These are phyloP conservation scores for Chelon labrosus DNA, from an alignment of 2,797 vertebrate genomes.

Conservation along the genomic window DNA sequence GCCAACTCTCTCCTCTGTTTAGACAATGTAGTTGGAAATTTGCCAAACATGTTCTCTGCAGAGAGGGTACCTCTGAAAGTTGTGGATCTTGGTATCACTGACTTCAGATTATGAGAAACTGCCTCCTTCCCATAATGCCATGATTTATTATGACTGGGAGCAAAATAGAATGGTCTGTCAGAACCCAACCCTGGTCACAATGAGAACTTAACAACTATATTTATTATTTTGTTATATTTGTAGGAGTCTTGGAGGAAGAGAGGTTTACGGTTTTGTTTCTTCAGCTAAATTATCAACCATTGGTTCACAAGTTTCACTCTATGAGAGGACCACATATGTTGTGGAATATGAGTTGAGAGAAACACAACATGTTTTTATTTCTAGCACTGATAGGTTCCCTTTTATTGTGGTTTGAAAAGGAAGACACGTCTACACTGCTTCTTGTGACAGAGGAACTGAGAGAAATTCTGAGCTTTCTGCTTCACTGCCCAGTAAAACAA, in stretches of 20 bases:
- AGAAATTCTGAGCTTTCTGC: conserved; percentile 47
- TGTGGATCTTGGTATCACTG: too few species aligned
- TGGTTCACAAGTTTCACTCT: conserved; percentile 16
- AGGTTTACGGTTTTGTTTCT: conserved; percentile 37
- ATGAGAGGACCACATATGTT: conserved; percentile 48
- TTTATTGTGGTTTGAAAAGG: conserved; percentile 68
- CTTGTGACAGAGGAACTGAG: conserved; percentile 48
- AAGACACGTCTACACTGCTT: conserved; percentile 50
- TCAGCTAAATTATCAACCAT: conserved; percentile 33
- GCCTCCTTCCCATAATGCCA: too few species aligned
- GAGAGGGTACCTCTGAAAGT: too few species aligned
- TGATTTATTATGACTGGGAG: too few species aligned
- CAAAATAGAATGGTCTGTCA: not conserved
- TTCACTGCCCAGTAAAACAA: conserved; percentile 45
- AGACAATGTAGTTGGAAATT: too few species aligned
- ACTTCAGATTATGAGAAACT: too few species aligned
- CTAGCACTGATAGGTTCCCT: conserved; percentile 56
- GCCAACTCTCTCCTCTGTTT: too few species aligned
- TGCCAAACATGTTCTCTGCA: too few species aligned
- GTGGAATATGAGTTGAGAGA: conserved; percentile 69
- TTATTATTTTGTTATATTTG: conserved; percentile 24
- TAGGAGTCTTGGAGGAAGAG: conserved; percentile 13
- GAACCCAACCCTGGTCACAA: not conserved
- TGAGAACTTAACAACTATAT: not conserved
- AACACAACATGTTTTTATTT: conserved; percentile 43